Evolutionary conservation across 2,797 vertebrate genomes (phyloP).

Genomic region (Rhinichthys osculus): DNA sequence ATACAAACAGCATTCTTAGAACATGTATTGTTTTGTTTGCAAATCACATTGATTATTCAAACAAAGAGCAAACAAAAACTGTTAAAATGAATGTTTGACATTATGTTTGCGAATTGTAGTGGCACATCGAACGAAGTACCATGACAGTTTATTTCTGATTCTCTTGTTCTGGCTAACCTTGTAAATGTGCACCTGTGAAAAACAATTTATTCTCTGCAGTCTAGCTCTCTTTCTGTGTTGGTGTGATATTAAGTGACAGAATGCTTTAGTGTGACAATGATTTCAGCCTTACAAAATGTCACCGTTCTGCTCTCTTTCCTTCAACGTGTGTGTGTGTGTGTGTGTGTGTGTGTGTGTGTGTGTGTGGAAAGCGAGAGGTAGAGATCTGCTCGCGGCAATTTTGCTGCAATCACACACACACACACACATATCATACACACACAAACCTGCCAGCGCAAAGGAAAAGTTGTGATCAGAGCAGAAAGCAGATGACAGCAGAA

Average conservation of each 20-base stretch:
- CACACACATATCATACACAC: conserved; percentile 22
- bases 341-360: neutral
- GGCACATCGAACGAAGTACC: neutral
- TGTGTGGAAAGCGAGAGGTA: neutral
- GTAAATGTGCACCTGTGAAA: conserved; percentile 15
- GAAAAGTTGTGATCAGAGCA: neutral
- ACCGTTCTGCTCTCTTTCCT: conserved; percentile 42
- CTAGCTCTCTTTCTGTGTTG: neutral
- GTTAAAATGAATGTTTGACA: neutral
- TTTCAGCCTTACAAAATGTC: conserved; percentile 37
- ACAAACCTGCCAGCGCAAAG: conserved; percentile 14
- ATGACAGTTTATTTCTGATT: conserved; percentile 1
- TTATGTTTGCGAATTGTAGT: neutral
- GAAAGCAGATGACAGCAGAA: conserved; percentile 23
- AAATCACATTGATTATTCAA: neutral
- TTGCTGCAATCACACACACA: neutral
- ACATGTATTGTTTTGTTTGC: neutral
- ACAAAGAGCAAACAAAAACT: neutral
- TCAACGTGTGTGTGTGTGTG: neutral
- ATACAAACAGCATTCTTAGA: neutral
- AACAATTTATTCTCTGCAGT: conserved; percentile 23
- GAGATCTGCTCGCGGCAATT: conserved; percentile 17
- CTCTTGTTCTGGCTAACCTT: conserved; percentile 30
- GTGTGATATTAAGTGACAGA: conserved; percentile 25
- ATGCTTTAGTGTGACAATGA: conserved; percentile 28